Evolutionary conservation across 2,888 invertebrate species (phyloP).

Genomic region (Melanostoma scalare): DNA sequence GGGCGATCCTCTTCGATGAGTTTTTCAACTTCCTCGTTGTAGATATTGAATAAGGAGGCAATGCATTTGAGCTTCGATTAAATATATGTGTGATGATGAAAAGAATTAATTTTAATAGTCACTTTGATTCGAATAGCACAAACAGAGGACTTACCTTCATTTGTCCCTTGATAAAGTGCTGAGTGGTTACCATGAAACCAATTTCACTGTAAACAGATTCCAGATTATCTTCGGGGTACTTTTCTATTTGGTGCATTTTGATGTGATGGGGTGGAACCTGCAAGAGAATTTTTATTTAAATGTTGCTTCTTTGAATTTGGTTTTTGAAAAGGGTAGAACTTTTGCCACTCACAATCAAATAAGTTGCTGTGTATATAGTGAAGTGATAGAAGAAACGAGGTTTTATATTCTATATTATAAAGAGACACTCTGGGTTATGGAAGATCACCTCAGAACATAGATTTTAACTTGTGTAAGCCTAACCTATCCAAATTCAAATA

Average conservation of each 20-base stretch:
- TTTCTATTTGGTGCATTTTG: conserved; percentile 80
- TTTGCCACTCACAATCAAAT: no score
- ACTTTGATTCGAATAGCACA: background rate
- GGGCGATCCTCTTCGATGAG: conserved; percentile 82
- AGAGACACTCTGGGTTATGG: no score
- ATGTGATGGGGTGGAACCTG: conserved; percentile 81
- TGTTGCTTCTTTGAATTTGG: background rate
- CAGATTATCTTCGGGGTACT: conserved; percentile 79
- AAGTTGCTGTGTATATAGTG: no score
- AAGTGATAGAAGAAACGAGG: no score
- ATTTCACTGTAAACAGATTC: conserved; percentile 81
- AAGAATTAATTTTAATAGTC: background rate
- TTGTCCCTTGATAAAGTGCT: conserved; percentile 80
- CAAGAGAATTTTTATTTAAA: background rate
- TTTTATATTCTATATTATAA: no score
- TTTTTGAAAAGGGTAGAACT: no score
- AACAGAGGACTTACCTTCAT: conserved; percentile 78
- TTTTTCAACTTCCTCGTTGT: conserved; percentile 81
- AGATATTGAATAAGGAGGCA: conserved; percentile 81
- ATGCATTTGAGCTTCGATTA: conserved; percentile 80
- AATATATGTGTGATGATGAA: conserved; percentile 2
- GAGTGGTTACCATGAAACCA: conserved; percentile 81
- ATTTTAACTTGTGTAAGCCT: no score
- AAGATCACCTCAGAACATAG: no score
- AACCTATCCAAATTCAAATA: no score